Evolutionary conservation across 2,113 vertebrate genomes (phyloP).

Genomic region (Boulengeromyrus knoepffleri): DNA sequence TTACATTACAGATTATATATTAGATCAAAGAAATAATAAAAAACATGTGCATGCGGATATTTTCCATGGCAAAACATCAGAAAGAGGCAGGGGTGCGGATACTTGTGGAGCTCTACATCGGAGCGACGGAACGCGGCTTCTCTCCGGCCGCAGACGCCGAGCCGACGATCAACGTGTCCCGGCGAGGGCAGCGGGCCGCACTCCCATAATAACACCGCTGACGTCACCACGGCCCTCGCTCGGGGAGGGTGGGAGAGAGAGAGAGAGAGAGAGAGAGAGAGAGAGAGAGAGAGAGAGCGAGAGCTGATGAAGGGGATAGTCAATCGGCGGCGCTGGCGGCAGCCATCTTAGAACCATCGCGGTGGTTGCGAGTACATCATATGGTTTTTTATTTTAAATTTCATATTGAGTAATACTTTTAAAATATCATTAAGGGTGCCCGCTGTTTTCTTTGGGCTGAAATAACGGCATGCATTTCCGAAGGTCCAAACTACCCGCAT

Average conservation of each 20-base stretch:
- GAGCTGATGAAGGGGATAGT: slow-evolving; percentile 43
- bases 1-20: background rate
- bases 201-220: slow-evolving; percentile 57
- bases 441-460: slow-evolving; percentile 28
- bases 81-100: background rate
- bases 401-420: slow-evolving; percentile 25
- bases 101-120: background rate
- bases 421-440: slow-evolving; percentile 29
- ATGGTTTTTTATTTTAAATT: slow-evolving; percentile 46
- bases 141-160: slow-evolving; percentile 28
- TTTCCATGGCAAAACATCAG: background rate
- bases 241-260: slow-evolving; percentile 36
- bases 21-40: background rate
- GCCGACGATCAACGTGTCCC: background rate
- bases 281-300: background rate
- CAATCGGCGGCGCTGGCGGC: slow-evolving; percentile 50
- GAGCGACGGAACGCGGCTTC: background rate
- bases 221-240: slow-evolving; percentile 54
- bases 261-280: slow-evolving; percentile 29
- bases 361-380: slow-evolving; percentile 48
- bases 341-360: slow-evolving; percentile 68
- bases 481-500: slow-evolving; percentile 53
- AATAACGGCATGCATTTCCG: slow-evolving; percentile 63
- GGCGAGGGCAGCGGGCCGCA: slow-evolving; percentile 31
- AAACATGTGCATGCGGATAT: background rate